phyloP scores from a whole-genome alignment of 1,140 invertebrate species.

The Cyclargus thomasi region DNA sequence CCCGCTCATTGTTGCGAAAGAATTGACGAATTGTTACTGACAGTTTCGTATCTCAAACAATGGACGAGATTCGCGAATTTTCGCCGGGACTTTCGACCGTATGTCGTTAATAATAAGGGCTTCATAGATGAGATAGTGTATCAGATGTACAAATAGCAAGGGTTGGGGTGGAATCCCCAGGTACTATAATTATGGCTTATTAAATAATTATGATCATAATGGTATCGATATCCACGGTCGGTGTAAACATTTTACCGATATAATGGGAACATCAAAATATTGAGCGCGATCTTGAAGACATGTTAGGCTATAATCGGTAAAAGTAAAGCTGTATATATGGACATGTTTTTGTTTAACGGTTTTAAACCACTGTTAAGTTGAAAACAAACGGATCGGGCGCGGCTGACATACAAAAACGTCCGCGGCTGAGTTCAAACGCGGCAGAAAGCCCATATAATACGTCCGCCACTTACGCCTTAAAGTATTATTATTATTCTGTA shows the following conservation, averaged over 20 bases:
- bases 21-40: neutral
- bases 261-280: neutral
- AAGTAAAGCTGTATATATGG: too few species aligned
- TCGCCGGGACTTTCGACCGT: neutral
- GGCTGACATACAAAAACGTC: too few species aligned
- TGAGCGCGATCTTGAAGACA: neutral
- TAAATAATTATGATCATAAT: conserved; percentile 32
- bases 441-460: too few species aligned
- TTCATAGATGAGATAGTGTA: neutral
- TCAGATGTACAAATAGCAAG: conserved; percentile 35
- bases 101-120: neutral
- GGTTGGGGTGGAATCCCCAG: conserved; percentile 35
- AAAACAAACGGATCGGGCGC: too few species aligned
- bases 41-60: conserved; percentile 1
- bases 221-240: neutral
- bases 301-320: too few species aligned
- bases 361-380: too few species aligned
- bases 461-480: too few species aligned
- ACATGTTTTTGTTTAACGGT: too few species aligned
- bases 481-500: too few species aligned
- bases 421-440: too few species aligned
- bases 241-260: neutral
- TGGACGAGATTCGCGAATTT: neutral
- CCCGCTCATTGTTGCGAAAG: neutral
- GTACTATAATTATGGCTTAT: conserved; percentile 37